Evolutionary conservation across 2,888 invertebrate species (phyloP), one percentile per base, ranked within the genome.

Genomic region (Augiades crinisus): DNA sequence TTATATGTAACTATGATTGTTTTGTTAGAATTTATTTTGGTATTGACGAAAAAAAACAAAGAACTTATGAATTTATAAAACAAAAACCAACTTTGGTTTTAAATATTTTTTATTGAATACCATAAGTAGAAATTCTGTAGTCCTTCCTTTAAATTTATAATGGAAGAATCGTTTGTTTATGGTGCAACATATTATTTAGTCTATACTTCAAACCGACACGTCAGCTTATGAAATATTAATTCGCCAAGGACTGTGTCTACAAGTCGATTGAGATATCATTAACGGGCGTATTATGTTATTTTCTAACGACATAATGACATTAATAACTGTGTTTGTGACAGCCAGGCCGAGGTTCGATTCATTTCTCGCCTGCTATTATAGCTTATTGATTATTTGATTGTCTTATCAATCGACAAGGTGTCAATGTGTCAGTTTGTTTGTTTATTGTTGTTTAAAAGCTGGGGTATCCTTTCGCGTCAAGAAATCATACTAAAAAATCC

Each of bases 261-360:
- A 27, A 10, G 41, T 34, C 30, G 24, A 34, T 45, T 24, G 34
- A 36, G 34, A 36, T 24, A 45, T 34, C 45, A 45, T 45, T 34
- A n/a, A 14, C 3, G 4, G 2, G 2, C n/a, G 21, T 45, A 22
- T 34, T 36, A 24, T 45, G 33, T 27, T 41, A 41, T 44, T 44
- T 45, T 24, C 34, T 14, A 44, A 16, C 31, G 16, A 16, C 7
- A 24, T 34, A 45, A 45, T 45, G 14, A 30, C 30, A 30, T 30
- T 30, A 30, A 30, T 30, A 12, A 10, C 14, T 8, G 30, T 24
- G 10, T 33, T 13, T 44, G 16, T 14, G 44, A 22, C 44, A 21
- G 19, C 4, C 19, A 41, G 4, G 12, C 4, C 33, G 33, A 12
- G 17, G 7, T n/a, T 13, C 14, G 33, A n/a, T 7, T 21, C 3